Conservation (phyloP, 2,888 invertebrate genomes). For the Callinectes sapidus region DNA sequence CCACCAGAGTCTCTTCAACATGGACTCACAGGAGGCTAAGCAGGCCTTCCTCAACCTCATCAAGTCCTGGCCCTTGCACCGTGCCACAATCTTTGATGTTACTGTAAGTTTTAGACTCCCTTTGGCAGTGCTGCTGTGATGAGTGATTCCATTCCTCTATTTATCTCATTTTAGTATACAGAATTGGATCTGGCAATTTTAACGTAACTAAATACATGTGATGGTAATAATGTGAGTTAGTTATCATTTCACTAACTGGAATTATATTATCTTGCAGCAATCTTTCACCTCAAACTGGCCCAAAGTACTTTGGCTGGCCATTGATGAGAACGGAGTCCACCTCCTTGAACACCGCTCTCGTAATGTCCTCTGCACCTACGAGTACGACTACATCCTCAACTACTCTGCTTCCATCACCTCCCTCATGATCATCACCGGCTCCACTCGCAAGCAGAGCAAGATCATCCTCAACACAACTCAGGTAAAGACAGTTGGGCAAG, state of each 20-base stretch:
- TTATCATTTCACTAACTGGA: background rate
- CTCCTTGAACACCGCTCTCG: slow-evolving; percentile 91
- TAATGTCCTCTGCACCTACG: slow-evolving; percentile 92
- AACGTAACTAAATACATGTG: background rate
- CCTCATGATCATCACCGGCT: slow-evolving; percentile 86
- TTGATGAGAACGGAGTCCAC: slow-evolving; percentile 94
- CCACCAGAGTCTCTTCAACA: slow-evolving; percentile 92
- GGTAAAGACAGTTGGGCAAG: slow-evolving; percentile 78
- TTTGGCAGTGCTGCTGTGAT: background rate
- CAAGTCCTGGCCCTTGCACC: slow-evolving; percentile 93
- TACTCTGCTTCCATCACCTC: slow-evolving; percentile 95
- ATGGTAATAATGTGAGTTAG: background rate
- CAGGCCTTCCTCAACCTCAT: slow-evolving; percentile 94
- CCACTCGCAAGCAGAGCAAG: slow-evolving; percentile 88
- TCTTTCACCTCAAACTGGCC: slow-evolving; percentile 98
- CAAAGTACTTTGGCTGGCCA: slow-evolving; percentile 91
- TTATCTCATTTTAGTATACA: no score
- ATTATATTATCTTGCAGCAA: slow-evolving; percentile 81
- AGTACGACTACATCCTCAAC: slow-evolving; percentile 91
- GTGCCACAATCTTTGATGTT: slow-evolving; percentile 95
- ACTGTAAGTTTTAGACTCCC: slow-evolving; percentile 81
- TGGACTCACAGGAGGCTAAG: slow-evolving; percentile 90
- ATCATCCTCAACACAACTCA: slow-evolving; percentile 94
- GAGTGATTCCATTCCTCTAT: background rate
- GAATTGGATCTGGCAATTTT: no score